Evolutionary conservation across 35 echinoderm and acorn worm genomes (phyloP).

Genomic region (Stichopus chloronotus): DNA sequence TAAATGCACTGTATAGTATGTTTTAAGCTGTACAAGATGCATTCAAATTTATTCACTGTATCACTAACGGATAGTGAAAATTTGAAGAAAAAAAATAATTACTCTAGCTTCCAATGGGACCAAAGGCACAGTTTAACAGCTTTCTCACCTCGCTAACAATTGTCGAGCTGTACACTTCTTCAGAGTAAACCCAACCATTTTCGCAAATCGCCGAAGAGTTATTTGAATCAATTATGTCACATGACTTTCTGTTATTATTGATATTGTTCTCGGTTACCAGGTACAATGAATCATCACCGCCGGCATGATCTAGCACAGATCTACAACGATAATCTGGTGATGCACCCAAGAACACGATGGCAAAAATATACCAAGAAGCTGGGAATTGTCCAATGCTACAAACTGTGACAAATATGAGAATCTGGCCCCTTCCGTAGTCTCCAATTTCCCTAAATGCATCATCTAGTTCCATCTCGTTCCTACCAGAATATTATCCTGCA

Average conservation of each 20-base stretch:
- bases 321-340: neutral
- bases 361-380: slow-evolving; percentile 8
- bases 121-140: too few species aligned
- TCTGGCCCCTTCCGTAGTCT: slow-evolving; percentile 10
- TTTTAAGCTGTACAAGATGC: too few species aligned
- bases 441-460: neutral
- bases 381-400: neutral
- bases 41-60: too few species aligned
- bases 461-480: neutral
- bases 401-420: neutral
- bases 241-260: neutral
- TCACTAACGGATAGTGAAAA: too few species aligned
- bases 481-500: too few species aligned
- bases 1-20: too few species aligned
- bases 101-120: too few species aligned
- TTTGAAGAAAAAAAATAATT: neutral
- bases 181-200: neutral
- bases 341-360: neutral
- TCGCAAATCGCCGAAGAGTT: neutral
- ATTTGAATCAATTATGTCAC: neutral
- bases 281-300: neutral
- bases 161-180: neutral
- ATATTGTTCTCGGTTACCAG: too few species aligned
- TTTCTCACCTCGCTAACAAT: slow-evolving; percentile 16
- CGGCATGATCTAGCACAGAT: too few species aligned